Evolutionary conservation across 2,113 vertebrate genomes (phyloP), one percentile per base, ranked within the genome.

Genomic region (Triplophysa siluroides): DNA sequence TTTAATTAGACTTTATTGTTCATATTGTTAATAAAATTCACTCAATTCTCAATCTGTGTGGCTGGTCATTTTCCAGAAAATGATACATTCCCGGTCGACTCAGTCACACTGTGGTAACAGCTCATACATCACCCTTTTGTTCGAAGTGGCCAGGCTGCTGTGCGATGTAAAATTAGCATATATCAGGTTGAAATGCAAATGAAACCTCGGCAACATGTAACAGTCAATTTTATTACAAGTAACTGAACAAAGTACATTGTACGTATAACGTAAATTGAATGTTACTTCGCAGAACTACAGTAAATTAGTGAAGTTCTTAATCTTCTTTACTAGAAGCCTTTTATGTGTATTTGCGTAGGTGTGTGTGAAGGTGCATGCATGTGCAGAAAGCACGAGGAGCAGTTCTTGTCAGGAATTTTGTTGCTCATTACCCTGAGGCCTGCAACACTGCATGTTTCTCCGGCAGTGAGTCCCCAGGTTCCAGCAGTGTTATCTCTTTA

Each of bases 401-500:
- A 92, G 84, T 90, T 90, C 89, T 92, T 91, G 89, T 92, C 89
- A 92, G 90, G 91, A 92, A 87, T 92, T 92, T 91, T 89, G 90
- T 91, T 91, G 87, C 88, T 91, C 88, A 87, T 90, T 90, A 90
- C 92, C 91, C 91, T 83, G 76, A 92, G 88, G 91, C 88, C 86
- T 90, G 85, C 83, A 82, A 73, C 72, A 83, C 82, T 87, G 85
- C 87, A 88, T 87, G 84, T 91, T 90, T 91, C 88, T 91, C 88
- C 90, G 88, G 86, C 87, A 88, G 87, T 86, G 62, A 89, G 85
- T 92, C 90, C 92, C 91, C 85, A 86, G 90, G 91, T 92, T 92
- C 88, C 89, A 87, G 85, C 64, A 74, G 87, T 81, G 83, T 91
- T 93, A 93, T 91, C 90, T 90, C 87, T 91, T 92, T 85, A 91